These are phyloP conservation scores for Julus scanicus DNA, from an alignment of 2,888 invertebrate genomes.

Conservation along the genomic window DNA sequence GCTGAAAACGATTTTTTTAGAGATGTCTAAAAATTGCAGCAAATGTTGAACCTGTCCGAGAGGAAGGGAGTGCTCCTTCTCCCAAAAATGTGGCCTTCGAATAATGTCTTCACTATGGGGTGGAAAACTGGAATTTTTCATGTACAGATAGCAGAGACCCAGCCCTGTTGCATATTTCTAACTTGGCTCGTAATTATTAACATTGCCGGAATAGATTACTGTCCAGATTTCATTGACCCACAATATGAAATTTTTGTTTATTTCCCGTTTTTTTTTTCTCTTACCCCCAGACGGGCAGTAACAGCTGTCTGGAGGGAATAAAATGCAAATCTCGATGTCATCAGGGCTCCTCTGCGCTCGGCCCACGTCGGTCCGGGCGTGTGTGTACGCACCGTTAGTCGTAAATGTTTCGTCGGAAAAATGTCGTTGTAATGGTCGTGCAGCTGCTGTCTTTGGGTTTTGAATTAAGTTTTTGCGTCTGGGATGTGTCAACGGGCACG, in stretches of 20 bases:
- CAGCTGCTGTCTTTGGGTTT: background rate
- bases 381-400: background rate
- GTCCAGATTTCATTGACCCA: conserved; percentile 36
- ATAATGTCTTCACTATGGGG: background rate
- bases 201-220: background rate
- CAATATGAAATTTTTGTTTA: background rate
- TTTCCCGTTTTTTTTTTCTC: background rate
- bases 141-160: background rate
- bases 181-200: background rate
- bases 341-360: background rate
- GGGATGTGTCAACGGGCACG: background rate
- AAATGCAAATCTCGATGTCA: background rate
- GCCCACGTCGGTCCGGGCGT: no score
- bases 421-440: background rate
- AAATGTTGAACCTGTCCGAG: background rate
- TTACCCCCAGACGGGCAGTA: background rate
- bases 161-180: background rate
- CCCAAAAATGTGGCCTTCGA: background rate
- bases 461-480: background rate
- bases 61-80: background rate
- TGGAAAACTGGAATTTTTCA: background rate
- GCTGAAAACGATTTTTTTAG: conserved; percentile 1
- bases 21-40: background rate
- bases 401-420: conserved; percentile 15
- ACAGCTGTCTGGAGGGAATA: background rate